Percentiles rank a stretch among this genome's conserved stretches.
These are phyloP conservation scores for Chesias legatella DNA, from an alignment of 2,888 invertebrate genomes.

Conservation along the genomic window DNA sequence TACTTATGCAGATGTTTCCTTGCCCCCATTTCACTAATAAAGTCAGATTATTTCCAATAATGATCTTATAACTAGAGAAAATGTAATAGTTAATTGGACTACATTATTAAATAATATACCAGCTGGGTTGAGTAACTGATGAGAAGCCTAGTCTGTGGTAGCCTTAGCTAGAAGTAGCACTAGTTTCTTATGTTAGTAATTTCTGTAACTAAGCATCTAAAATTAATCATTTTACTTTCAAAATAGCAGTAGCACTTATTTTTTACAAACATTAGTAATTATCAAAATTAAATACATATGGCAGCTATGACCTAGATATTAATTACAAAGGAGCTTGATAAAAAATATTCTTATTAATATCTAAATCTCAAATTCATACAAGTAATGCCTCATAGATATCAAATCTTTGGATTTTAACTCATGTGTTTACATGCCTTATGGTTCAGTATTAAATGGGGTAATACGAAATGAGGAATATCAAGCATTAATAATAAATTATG, in stretches of 20 bases:
- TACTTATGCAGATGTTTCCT: neutral
- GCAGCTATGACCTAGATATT: conserved; percentile 54
- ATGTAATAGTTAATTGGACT: conserved; percentile 16
- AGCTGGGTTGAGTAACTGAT: conserved; percentile 8
- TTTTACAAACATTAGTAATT: conserved; percentile 18
- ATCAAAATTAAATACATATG: conserved; percentile 52
- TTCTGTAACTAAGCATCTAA: conserved; percentile 4
- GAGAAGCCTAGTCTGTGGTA: conserved; percentile 21
- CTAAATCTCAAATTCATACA: conserved; percentile 26
- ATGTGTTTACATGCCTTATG: conserved; percentile 19
- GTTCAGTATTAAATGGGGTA: conserved; percentile 5
- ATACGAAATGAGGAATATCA: conserved; percentile 6
- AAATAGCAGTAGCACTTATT: conserved; percentile 12
- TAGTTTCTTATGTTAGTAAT: conserved; percentile 9
- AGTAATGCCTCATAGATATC: conserved; percentile 21
- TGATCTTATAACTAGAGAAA: conserved; percentile 26
- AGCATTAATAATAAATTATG: conserved; percentile 1
- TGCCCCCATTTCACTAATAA: neutral
- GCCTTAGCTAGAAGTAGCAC: conserved; percentile 16
- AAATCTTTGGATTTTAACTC: conserved; percentile 33
- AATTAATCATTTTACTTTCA: conserved; percentile 6
- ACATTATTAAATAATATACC: conserved; percentile 9
- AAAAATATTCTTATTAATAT: conserved; percentile 25
- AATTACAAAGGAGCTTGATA: conserved; percentile 37
- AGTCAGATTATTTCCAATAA: conserved; percentile 5